Evolutionary conservation across 2,113 vertebrate species (phyloP).

Genomic region (Neotragus pygmaeus): DNA sequence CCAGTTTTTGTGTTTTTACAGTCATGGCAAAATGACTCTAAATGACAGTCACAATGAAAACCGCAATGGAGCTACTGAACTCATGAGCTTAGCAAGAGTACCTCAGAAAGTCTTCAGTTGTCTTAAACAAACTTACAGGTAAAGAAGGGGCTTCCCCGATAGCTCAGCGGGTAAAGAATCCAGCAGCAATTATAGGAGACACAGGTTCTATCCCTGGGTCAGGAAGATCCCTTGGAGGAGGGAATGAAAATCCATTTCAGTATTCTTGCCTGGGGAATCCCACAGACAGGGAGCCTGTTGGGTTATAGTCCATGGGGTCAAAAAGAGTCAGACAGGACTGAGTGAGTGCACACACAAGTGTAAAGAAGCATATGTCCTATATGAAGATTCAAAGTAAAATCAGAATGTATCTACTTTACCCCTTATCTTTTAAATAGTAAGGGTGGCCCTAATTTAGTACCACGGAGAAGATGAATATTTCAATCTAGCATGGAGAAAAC

Average conservation of each 20-base stretch:
- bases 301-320: background rate
- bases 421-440: background rate
- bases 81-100: background rate
- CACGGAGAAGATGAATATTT: conserved; percentile 22
- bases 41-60: background rate
- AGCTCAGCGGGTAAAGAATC: background rate
- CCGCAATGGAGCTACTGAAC: background rate
- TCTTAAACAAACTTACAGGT: background rate
- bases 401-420: background rate
- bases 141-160: background rate
- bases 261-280: background rate
- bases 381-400: background rate
- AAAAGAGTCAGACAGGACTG: background rate
- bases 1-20: background rate
- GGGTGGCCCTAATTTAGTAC: conserved; percentile 5
- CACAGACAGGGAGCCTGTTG: background rate
- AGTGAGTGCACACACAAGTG: background rate
- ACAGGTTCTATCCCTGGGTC: background rate
- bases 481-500: background rate
- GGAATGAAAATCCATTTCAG: background rate
- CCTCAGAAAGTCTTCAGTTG: background rate
- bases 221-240: background rate
- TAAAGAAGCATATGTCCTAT: background rate
- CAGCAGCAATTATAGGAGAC: background rate
- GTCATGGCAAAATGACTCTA: background rate